Percentiles rank a stretch among this genome's conserved stretches.
These are phyloP conservation scores for Pemphigus obesinymphae DNA, from an alignment of 1,140 invertebrate species.

Conservation along the genomic window DNA sequence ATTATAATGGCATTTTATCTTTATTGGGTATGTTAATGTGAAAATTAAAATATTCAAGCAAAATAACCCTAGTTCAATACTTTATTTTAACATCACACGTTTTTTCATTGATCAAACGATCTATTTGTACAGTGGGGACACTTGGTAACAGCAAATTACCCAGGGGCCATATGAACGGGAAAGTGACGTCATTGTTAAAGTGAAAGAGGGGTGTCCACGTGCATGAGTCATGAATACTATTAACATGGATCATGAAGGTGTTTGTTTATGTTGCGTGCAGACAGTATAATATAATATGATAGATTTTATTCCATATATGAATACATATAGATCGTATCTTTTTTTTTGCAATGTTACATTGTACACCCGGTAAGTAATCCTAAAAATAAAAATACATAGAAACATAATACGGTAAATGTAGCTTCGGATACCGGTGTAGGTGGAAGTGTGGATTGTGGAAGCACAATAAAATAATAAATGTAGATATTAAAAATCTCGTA, in stretches of 20 bases:
- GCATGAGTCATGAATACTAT: constrained; percentile 33
- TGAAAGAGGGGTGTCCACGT: constrained; percentile 24
- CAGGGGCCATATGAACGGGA: constrained; percentile 34
- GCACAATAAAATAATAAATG: not conserved
- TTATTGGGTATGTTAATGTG: no score
- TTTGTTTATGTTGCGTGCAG: constrained; percentile 29
- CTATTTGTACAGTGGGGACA: constrained; percentile 19
- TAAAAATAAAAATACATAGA: not conserved
- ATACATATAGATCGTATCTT: constrained; percentile 12
- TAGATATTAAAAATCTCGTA: not conserved
- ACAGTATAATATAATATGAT: not conserved
- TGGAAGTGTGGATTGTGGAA: not conserved
- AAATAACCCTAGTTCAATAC: not conserved
- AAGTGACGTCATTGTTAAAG: constrained; percentile 31
- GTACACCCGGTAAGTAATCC: not conserved
- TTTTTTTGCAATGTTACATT: constrained; percentile 6
- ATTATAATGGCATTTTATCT: no score
- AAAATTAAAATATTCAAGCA: not conserved
- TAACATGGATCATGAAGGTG: constrained; percentile 29
- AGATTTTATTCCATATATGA: not conserved
- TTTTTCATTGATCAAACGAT: constrained; percentile 26
- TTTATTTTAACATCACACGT: not conserved
- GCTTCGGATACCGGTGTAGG: not conserved
- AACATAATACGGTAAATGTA: not conserved
- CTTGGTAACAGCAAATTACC: constrained; percentile 6